phyloP scores from a whole-genome alignment of 1,140 invertebrate species.

The Drosophila pandora region DNA sequence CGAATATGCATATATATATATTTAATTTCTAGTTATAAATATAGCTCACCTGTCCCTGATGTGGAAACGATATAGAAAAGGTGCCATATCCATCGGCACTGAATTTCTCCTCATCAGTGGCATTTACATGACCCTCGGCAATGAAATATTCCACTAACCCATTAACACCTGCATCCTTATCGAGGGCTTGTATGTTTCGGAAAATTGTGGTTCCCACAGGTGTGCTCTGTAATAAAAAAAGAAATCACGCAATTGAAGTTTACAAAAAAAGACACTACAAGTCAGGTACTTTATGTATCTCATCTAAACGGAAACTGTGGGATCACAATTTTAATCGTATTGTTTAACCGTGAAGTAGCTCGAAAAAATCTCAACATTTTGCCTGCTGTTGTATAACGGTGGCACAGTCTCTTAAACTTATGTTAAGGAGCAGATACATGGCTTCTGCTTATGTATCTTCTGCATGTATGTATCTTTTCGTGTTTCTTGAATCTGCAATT shows the following conservation, averaged over 20 bases:
- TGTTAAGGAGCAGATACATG: constrained; percentile 44
- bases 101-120: constrained; percentile 86
- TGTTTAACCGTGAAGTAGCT: constrained; percentile 27
- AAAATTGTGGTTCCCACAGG: constrained; percentile 94
- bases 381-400: constrained; percentile 65
- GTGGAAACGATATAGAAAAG: constrained; percentile 94
- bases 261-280: not conserved
- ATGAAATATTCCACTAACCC: constrained; percentile 93
- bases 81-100: constrained; percentile 92
- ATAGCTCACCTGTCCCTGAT: constrained; percentile 89
- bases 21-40: not conserved
- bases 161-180: constrained; percentile 94
- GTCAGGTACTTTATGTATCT: not conserved
- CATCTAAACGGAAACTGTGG: constrained; percentile 26
- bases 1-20: not conserved
- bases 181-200: constrained; percentile 91
- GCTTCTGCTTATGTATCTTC: constrained; percentile 11
- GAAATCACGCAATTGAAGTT: constrained; percentile 1
- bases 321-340: constrained; percentile 32
- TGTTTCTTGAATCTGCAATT: constrained; percentile 21
- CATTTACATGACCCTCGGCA: constrained; percentile 86
- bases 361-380: constrained; percentile 42
- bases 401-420: constrained; percentile 66
- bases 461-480: not conserved
- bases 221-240: constrained; percentile 88